Evolutionary conservation across 2,797 vertebrate species (phyloP), one percentile per base, ranked within the genome.

Genomic region (Myotis planiceps): DNA sequence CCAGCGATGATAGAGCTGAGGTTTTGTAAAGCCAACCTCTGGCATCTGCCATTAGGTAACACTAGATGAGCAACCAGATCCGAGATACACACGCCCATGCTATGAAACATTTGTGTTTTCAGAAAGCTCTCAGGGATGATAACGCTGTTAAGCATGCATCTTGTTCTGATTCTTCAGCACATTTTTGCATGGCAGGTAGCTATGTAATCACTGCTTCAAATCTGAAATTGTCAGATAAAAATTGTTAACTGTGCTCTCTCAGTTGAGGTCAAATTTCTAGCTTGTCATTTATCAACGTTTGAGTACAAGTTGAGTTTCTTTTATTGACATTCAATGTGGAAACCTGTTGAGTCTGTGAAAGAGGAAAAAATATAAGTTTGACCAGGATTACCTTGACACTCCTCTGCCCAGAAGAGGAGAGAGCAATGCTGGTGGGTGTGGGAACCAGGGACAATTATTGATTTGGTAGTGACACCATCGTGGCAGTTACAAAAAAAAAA

Each of bases 401-500:
- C 12, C n/a, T 10, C 45, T 37, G 32, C 4, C 25, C 9, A 9
- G 34, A 42, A 34, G 18, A 74, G 15, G 65, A 25, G 32, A 63
- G 1, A 16, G 16, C 2, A 19, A 0, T 1, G 5, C 0, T 6
- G 23, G 12, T 21, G 14, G 12, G 23, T 5, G 3, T 4, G 55
- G 25, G 14, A 7, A 37, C 14, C 0, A 1, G 9, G 42, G 25
- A 23, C 13, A 9, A 0, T 29, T 6, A 3, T 0, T 49, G 29
- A 69, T 23, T 49, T 42, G 16, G 4, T 2, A n/a, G 3, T 3
- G 18, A 75, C 49, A 2, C 5, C 32, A 19, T 16, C 1, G 1
- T 10, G n/a, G 1, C 14, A 74, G 5, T 60, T 37, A 51, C 10
- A 19, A 37, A 45, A 68, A 32, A 19, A n/a, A 45, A 68, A 29